Evolutionary conservation across 2,113 vertebrate genomes (phyloP).

Genomic region (Rutilus rutilus): DNA sequence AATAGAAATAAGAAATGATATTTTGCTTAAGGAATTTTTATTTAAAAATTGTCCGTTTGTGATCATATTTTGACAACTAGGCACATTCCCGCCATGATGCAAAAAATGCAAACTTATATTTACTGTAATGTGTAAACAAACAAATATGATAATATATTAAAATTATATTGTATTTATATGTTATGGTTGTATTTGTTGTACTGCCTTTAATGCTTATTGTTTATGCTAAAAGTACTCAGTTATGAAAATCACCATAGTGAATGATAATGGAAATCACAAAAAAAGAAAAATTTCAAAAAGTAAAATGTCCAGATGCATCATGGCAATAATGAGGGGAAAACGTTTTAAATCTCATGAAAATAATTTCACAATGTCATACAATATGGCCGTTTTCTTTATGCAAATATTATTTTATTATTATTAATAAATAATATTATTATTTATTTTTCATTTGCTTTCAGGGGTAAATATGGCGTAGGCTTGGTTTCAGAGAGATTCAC

Average conservation of each 20-base stretch:
- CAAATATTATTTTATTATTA: background rate
- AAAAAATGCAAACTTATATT: slow-evolving; percentile 2
- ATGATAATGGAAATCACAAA: background rate
- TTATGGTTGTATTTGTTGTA: background rate
- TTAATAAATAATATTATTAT: too few relatives aligned
- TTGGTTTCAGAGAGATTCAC: background rate
- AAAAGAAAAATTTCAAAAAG: background rate
- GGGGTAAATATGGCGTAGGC: background rate
- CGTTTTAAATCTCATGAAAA: background rate
- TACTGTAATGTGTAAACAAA: slow-evolving; percentile 12
- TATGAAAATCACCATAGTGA: background rate
- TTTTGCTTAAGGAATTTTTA: background rate
- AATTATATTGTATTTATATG: slow-evolving; percentile 18
- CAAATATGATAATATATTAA: background rate
- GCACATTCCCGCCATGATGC: background rate
- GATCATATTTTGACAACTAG: background rate
- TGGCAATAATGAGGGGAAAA: background rate
- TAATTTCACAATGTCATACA: background rate
- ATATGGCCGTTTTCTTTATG: background rate
- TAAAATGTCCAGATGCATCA: background rate
- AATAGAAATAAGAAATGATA: background rate
- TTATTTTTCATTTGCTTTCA: background rate
- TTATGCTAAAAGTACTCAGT: slow-evolving; percentile 1
- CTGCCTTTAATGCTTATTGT: slow-evolving; percentile 13
- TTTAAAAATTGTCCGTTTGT: background rate